A percentile compares a stretch with the other conserved stretches of the same genome.
phyloP scores from a whole-genome alignment of 64 coral and sea anemone species.

The Montipora foliosa region DNA sequence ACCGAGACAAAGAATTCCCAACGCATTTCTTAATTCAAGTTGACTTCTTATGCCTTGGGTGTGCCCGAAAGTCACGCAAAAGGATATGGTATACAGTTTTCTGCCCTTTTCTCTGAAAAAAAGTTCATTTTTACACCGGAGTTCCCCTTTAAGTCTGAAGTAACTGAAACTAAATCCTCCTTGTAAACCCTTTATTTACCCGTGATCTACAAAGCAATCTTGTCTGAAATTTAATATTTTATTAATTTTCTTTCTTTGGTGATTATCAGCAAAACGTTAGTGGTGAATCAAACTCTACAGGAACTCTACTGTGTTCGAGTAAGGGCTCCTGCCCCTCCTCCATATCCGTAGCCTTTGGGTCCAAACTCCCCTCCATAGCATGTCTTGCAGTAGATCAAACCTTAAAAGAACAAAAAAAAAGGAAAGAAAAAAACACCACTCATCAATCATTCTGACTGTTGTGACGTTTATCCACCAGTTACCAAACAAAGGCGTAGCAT shows the following conservation, averaged over 20 bases:
- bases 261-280: background rate
- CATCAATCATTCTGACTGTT: background rate
- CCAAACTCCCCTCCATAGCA: conserved; percentile 62
- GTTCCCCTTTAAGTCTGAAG: too few relatives aligned
- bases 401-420: conserved; percentile 1
- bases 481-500: too few relatives aligned
- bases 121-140: too few relatives aligned
- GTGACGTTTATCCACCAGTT: background rate
- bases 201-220: too few relatives aligned
- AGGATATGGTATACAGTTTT: too few relatives aligned
- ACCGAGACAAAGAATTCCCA: too few relatives aligned
- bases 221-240: background rate
- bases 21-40: too few relatives aligned
- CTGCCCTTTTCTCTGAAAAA: too few relatives aligned
- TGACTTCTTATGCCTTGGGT: background rate
- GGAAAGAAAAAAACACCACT: background rate
- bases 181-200: background rate
- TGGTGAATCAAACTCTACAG: background rate
- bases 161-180: background rate
- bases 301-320: conserved; percentile 46
- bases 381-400: conserved; percentile 64
- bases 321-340: conserved; percentile 55
- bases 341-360: conserved; percentile 66
- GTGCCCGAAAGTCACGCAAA: background rate
- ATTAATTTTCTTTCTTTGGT: background rate